A percentile compares a stretch with the other conserved stretches of the same genome.
Evolutionary conservation across 2,113 vertebrate species (phyloP).

Genomic region (Vidua macroura): DNA sequence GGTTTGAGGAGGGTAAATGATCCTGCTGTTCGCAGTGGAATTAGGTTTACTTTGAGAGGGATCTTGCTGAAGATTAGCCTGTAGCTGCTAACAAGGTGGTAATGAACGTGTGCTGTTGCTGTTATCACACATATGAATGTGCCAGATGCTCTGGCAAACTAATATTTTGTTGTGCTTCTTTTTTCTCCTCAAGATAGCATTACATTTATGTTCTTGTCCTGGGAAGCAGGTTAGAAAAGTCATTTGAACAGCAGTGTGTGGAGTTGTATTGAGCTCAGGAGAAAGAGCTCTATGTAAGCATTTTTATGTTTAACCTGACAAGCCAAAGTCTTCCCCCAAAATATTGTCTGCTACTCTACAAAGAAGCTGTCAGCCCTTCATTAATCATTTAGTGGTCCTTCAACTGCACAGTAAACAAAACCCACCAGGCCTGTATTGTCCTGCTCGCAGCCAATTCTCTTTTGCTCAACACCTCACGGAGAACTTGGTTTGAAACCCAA

Average conservation of each 20-base stretch:
- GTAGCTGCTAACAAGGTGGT: not conserved
- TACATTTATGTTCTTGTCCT: not conserved
- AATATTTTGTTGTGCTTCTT: not conserved
- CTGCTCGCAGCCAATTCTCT: not conserved
- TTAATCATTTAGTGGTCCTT: constrained; percentile 18
- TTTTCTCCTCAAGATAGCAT: not conserved
- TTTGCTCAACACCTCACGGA: constrained; percentile 39
- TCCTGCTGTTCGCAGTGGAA: not conserved
- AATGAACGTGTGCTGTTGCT: not conserved
- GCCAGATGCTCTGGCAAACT: not conserved
- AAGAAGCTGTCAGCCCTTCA: not conserved
- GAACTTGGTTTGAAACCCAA: constrained; percentile 50
- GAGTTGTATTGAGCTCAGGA: not conserved
- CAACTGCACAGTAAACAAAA: not conserved
- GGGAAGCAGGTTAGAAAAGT: not conserved
- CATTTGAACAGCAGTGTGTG: not conserved
- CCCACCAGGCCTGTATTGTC: not conserved
- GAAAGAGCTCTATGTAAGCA: not conserved
- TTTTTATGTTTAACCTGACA: not conserved
- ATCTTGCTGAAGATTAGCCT: not conserved
- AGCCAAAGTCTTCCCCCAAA: not conserved
- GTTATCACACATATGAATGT: not conserved
- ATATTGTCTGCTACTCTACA: not conserved
- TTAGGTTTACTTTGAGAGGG: not conserved
- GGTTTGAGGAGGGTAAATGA: not conserved